Evolutionary conservation across 2,113 vertebrate species (phyloP), one percentile per base, ranked within the genome.

Genomic region (Blennius ocellaris): DNA sequence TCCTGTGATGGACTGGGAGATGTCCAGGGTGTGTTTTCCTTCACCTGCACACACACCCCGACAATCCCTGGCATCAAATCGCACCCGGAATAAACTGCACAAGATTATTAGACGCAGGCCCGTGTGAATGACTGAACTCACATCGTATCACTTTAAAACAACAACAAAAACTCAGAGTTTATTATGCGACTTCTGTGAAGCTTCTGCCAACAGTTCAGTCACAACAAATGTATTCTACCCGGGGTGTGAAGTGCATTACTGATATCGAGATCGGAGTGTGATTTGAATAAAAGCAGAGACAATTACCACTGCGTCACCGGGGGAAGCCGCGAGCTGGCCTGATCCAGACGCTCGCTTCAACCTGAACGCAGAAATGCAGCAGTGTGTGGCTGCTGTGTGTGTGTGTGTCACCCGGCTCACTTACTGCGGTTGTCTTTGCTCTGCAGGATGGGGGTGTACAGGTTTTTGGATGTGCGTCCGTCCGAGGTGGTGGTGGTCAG

Each of bases 401-500:
- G 21, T 30, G 21, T 30, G 4, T 30, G 21, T 30, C 21, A 30
- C 21, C 14, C 9, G 3, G 11, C 15, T 0, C 39, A 93, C 95
- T 96, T 67, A 96, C 96, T 96, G 17, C 96, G 95, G 87, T 96
- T 96, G 87, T 93, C 94, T 83, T 95, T 95, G 89, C 93, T 89
- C 80, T 94, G 91, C 81, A 95, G 92, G 69, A 94, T 70, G 0
- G 95, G 92, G 38, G 93, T 93, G 90, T 96, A 97, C 37, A 95
- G 88, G 90, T 88, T 95, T 89, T 97, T 97, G 61, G 95, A 91
- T 0, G 89, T 93, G 39, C 94, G 93, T 6, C 89, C 95, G 72
- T 86, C 93, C 16, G 85, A 88, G 53, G 89, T 70, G 60, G 82
- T 86, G 48, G 68, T 71, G 47, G 86, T 94, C 72, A 96, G 52